Evolutionary conservation across 2,797 vertebrate genomes (phyloP).

Genomic region (Pseudomugil tenellus): DNA sequence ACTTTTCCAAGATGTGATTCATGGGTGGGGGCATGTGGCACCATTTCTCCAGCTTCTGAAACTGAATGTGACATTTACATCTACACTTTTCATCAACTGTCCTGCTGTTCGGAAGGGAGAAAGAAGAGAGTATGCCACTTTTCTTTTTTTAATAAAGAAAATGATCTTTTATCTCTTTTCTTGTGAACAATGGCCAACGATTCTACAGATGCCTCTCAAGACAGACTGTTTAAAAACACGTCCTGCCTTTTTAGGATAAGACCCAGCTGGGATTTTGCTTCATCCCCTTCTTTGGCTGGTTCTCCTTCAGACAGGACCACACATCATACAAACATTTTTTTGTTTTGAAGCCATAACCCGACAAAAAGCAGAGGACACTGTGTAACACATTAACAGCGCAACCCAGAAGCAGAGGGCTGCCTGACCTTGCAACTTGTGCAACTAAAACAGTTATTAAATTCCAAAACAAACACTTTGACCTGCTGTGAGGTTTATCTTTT

Average conservation of each 20-base stretch:
- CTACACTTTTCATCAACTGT: not conserved
- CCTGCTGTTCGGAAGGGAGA: not conserved
- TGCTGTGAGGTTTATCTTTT: not conserved
- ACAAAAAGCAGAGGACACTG: not conserved
- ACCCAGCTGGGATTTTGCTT: not conserved
- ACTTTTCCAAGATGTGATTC: not conserved
- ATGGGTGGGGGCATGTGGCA: not conserved
- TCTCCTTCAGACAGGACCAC: conserved; percentile 1
- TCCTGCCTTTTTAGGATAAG: not conserved
- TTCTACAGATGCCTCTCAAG: not conserved
- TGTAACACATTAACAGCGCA: not conserved
- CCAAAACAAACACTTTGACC: not conserved
- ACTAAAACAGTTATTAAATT: conserved; percentile 2
- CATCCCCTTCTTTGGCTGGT: not conserved
- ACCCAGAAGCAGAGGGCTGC: not conserved
- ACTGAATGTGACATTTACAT: conserved; percentile 2
- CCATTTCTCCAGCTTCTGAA: conserved; percentile 4
- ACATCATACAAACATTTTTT: not conserved
- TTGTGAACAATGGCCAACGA: not conserved
- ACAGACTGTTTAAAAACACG: not conserved
- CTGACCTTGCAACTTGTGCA: conserved; percentile 3
- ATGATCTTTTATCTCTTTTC: not conserved
- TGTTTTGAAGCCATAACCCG: not conserved
- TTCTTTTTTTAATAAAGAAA: not conserved
- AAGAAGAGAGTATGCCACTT: not conserved